Evolutionary conservation across 37 sponge, comb jelly and placozoan species (phyloP), one percentile per base, ranked within the genome.

Genomic region (Crambe crambe): DNA sequence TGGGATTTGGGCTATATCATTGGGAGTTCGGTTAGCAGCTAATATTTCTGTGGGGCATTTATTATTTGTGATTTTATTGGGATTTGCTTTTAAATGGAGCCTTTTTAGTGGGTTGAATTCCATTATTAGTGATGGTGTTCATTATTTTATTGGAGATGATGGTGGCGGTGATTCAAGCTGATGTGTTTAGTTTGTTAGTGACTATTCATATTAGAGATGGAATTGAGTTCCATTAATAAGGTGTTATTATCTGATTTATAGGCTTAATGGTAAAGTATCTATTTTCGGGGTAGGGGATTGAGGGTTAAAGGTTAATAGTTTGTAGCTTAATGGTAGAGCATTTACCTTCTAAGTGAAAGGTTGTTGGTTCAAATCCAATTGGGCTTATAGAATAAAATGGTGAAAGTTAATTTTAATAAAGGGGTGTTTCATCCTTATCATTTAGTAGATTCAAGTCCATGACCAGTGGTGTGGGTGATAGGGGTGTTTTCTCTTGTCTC

Each of bases 31-130:
- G 41, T 78, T 91, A 60, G 87, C 87, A 6, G 91, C 91, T 35
- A 91, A 91, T 91, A 75, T 91, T 42, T 69, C 87, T 12, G 91
- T 87, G 6, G 91, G 91, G 37, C 91, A 91, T 76, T 82, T 91
- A 77, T 91, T 91, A 78, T 91, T 91, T 82, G 78, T 80, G 26
- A 91, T 91, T 56, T 40, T 91, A 62, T 91, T 87, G 29, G 83
- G 91, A 25, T 91, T 91, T 86, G 77, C 83, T 43, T 91, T 82
- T 82, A 86, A 81, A 58, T 57, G 86, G 83, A 5, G 27, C 77
- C n/a, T 23, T 76, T n/a, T n/a, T 85, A 29, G 68, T 80, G 72
- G 76, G 91, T 65, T 59, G 81, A 42, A 58, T 78, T 56, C 86
- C 87, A 43, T 58, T 77, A 51, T 68, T 77, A 29, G 72, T 91